Conservation (phyloP, 2,113 vertebrate species). For the Lamprologus ornatipinnis region DNA sequence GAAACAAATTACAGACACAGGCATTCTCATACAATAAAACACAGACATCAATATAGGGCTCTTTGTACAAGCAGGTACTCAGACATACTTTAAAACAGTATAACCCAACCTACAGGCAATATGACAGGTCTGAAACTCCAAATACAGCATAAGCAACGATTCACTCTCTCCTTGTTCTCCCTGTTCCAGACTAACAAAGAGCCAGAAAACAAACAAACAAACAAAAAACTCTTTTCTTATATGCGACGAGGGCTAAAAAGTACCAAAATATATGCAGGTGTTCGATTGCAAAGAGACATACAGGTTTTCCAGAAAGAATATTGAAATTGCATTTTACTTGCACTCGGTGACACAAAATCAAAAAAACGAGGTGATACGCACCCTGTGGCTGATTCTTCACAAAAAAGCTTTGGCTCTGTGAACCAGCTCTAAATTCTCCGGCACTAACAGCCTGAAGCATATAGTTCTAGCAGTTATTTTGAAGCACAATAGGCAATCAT, state of each 20-base stretch:
- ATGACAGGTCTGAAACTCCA: not conserved
- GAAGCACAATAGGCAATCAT: not conserved
- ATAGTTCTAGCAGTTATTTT: not conserved
- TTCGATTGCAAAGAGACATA: not conserved
- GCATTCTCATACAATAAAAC: not conserved
- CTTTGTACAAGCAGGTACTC: not conserved
- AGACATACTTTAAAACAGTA: not conserved
- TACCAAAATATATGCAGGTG: not conserved
- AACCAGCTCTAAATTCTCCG: slow-evolving; percentile 1
- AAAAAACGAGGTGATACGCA: not conserved
- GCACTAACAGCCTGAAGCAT: not conserved
- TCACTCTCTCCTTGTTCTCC: not conserved
- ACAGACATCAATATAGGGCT: not conserved
- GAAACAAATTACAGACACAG: not conserved
- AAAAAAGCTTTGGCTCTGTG: not conserved
- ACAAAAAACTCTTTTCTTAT: not conserved
- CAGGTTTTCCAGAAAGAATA: not conserved
- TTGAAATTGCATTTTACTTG: not conserved
- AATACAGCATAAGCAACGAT: not conserved
- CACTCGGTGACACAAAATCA: not conserved
- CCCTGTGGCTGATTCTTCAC: not conserved
- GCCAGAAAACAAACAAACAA: not conserved
- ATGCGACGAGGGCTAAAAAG: not conserved
- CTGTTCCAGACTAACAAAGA: not conserved
- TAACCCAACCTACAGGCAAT: not conserved